Base-by-base conservation (phyloP, 2,113 vertebrate species). In the Pithys albifrons region DNA sequence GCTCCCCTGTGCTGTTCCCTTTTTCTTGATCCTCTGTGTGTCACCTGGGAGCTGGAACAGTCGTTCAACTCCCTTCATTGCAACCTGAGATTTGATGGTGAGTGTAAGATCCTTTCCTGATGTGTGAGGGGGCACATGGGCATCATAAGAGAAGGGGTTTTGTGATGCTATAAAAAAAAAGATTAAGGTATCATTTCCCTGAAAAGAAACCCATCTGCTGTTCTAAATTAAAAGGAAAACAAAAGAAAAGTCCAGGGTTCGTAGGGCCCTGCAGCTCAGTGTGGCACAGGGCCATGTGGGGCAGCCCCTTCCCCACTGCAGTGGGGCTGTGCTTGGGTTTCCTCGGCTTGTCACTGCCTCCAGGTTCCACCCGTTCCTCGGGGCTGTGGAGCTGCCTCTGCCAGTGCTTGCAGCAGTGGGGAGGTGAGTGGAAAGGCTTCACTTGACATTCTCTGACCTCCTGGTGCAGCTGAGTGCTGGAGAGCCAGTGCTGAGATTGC, bases 371-470 rank as follows among this genome's bases (percentile, higher is more conserved):
- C 43, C 3, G 0, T 33, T 76, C 51, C 91, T 52, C 35, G 0
- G n/a, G 83, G 58, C 94, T 14, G 9, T 24, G 17, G 84, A 41
- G 80, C 95, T 96, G 97, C 93, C 85, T 81, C 83, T 3, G 12
- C 86, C 83, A 91, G 52, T 19, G 81, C 70, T 54, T 31, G 28
- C 5, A 15, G 91, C 35, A 69, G 81, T 59, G 75, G 78, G 96
- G 89, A 94, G 88, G 91, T 70, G 87, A 95, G 84, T 95, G 96
- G 98, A 98, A 96, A 97, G 97, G 96, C 96, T 97, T 98, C 97
- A 97, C 98, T 98, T 98, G 98, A 97, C 98, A 97, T 93, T 69
- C 95, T 24, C 74, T 98, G 97, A 98, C 98, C 98, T 97, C 91
- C 52, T 31, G 10, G 96, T 96, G 91, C 91, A 95, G 95, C 97